Percentiles rank a stretch among this genome's conserved stretches.
These are phyloP conservation scores for Thecocarcelia acutangulata DNA, from an alignment of 2,888 invertebrate species.

Conservation along the genomic window DNA sequence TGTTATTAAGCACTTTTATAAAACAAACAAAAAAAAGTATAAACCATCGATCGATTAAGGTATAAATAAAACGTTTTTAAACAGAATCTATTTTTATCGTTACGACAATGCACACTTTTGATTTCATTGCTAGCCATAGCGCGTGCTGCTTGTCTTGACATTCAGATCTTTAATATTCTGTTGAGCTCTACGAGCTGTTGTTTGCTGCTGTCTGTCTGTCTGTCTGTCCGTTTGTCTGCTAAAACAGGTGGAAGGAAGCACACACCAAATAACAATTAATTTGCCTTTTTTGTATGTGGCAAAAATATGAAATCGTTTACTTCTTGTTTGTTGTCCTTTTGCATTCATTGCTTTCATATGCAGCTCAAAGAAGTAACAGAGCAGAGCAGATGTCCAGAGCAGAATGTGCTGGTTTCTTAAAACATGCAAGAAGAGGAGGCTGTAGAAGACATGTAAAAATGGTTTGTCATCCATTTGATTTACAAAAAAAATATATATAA, in stretches of 20 bases:
- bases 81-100: conserved; percentile 62
- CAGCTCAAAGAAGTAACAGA: background rate
- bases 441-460: conserved; percentile 41
- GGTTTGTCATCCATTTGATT: conserved; percentile 31
- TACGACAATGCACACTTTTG: conserved; percentile 46
- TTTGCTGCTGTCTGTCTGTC: background rate
- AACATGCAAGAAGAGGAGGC: conserved; percentile 62
- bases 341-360: background rate
- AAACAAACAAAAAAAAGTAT: conserved; percentile 2
- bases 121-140: conserved; percentile 45
- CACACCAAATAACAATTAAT: conserved; percentile 63
- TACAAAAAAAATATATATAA: background rate
- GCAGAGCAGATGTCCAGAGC: conserved; percentile 47
- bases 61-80: conserved; percentile 20
- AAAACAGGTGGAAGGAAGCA: conserved; percentile 68
- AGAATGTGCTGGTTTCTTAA: conserved; percentile 33
- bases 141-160: conserved; percentile 42
- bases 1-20: conserved; percentile 53
- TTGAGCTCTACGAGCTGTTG: conserved; percentile 7
- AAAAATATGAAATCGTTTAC: conserved; percentile 43
- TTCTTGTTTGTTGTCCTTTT: background rate
- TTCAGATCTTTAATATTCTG: conserved; percentile 49
- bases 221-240: too few relatives aligned
- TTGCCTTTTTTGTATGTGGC: conserved; percentile 15
- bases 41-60: background rate